Conservation (phyloP, 2,113 vertebrate species). For the Boleophthalmus pectinirostris region DNA sequence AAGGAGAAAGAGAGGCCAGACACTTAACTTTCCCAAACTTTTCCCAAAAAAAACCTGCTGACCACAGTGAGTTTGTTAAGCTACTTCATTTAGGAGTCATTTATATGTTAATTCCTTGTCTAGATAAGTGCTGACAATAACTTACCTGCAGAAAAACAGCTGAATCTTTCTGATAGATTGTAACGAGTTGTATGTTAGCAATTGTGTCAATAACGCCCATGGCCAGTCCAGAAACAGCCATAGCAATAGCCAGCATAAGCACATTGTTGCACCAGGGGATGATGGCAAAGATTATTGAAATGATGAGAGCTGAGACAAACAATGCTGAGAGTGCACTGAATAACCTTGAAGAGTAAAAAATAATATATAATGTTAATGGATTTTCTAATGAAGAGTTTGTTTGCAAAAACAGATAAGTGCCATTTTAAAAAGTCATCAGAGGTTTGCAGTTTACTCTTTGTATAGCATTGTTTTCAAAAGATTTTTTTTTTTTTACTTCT, state of each 20-base stretch:
- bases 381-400: neutral
- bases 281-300: conserved; percentile 92
- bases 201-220: conserved; percentile 98
- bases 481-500: too few relatives aligned
- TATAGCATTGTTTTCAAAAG: too few relatives aligned
- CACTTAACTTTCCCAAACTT: conserved; percentile 20
- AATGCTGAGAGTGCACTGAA: conserved; percentile 85
- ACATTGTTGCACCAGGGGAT: conserved; percentile 91
- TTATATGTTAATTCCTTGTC: neutral
- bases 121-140: neutral
- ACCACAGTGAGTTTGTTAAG: neutral
- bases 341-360: conserved; percentile 75
- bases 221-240: conserved; percentile 92
- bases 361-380: neutral
- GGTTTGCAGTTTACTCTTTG: too few relatives aligned
- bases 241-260: conserved; percentile 85
- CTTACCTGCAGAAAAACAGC: conserved; percentile 93
- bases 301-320: conserved; percentile 84
- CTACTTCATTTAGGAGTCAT: neutral
- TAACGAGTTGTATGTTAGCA: conserved; percentile 93
- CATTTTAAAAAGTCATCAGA: too few relatives aligned
- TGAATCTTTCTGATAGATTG: conserved; percentile 93
- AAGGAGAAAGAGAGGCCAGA: conserved; percentile 26
- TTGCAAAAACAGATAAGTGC: too few relatives aligned
- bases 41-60: conserved; percentile 3